Evolutionary conservation across 1,140 invertebrate species (phyloP), one percentile per base, ranked within the genome.

Genomic region (Pseudomyrmex concolor): DNA sequence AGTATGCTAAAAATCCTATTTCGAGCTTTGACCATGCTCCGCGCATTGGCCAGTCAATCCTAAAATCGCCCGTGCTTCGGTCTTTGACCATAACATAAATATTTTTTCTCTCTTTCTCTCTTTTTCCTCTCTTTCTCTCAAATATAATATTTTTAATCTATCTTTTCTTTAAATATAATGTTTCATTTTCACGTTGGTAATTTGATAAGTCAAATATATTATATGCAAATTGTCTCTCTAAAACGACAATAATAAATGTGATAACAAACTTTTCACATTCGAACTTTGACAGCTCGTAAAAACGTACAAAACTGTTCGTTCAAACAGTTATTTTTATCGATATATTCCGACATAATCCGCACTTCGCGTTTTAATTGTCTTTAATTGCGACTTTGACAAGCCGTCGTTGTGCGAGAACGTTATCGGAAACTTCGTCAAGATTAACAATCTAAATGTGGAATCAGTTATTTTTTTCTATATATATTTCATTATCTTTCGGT

Each of bases 391-490:
- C 10, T 54, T 66, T 66, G 13, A 77, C n/a, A 43, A 45, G n/a
- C 43, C 13, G 64, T 55, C 48, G 22, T 0, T 55, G 17, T 55
- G 19, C 34, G 12, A 19, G 12, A 19, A 43, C 19, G 62, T 55
- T 67, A 55, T 77, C 48, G 48, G n/a, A 54, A 66, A 76, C 66
- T 34, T 45, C 17, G 13, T 9, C 15, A 22, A 17, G 12, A 17
- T 73, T 43, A n/a, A 45, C 51, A 54, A 54, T 22, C 12, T 12
- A 66, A 66, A 76, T 54, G 15, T 76, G n/a, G 25, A 73, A 2
- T 54, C 62, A 43, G n/a, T 8, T 76, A 51, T 64, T 51, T 51
- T 51, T 25, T 17, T 3, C 3, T 25, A 2, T 43, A 2, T n/a
- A 64, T 25, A 19, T 34, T 25, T 22, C n/a, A 43, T 15, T 54